Conservation (phyloP, 2,888 invertebrate genomes). For the Trissolcus japonicus region DNA sequence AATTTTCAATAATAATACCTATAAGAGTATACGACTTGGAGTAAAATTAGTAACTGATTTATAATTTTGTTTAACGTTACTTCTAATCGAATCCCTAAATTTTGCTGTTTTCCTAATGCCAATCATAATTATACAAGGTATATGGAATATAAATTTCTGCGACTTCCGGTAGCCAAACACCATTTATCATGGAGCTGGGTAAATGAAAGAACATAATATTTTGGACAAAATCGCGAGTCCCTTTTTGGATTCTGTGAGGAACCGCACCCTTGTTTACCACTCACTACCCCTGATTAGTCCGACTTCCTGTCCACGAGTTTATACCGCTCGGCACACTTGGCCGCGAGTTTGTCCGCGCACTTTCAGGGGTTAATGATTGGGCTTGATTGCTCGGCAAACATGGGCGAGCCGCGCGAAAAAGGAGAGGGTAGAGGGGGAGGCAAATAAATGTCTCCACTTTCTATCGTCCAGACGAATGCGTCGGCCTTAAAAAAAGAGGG, state of each 20-base stretch:
- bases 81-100: too few species aligned
- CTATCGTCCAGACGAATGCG: constrained; percentile 19
- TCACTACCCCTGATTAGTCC: constrained; percentile 76
- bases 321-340: constrained; percentile 44
- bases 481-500: constrained; percentile 34
- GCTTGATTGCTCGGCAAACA: constrained; percentile 76
- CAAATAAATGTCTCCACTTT: constrained; percentile 20
- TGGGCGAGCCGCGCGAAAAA: constrained; percentile 70
- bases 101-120: too few species aligned
- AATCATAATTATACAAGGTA: too few species aligned
- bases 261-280: constrained; percentile 76
- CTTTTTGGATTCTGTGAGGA: constrained; percentile 51
- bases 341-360: constrained; percentile 57
- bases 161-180: too few species aligned
- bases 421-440: not conserved
- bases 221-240: constrained; percentile 24
- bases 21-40: too few species aligned
- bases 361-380: constrained; percentile 74
- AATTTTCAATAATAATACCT: too few species aligned
- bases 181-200: not conserved
- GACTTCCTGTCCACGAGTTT: constrained; percentile 74
- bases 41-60: too few species aligned
- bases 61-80: too few species aligned
- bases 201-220: too few species aligned
- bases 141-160: too few species aligned